phyloP scores from a whole-genome alignment of 2,888 invertebrate species.

The Tenthredo livida region DNA sequence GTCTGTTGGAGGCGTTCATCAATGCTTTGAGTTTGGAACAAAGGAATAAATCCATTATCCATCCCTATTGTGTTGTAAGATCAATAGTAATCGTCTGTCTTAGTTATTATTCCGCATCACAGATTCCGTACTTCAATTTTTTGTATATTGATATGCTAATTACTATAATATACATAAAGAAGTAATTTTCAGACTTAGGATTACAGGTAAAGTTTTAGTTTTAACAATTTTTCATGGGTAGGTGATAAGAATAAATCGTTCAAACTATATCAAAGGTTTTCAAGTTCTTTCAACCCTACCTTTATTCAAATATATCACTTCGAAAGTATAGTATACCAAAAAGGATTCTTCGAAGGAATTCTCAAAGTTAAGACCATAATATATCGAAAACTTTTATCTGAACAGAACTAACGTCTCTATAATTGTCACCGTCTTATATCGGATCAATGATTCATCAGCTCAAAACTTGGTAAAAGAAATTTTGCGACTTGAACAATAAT shows the following conservation, averaged over 20 bases:
- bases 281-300: neutral
- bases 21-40: no score
- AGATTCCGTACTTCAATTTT: neutral
- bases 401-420: no score
- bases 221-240: neutral
- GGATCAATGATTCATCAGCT: no score
- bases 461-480: no score
- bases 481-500: no score
- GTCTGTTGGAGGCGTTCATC: no score
- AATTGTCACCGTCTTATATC: no score
- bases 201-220: neutral
- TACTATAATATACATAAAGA: neutral
- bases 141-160: neutral
- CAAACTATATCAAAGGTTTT: neutral
- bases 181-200: neutral
- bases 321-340: no score
- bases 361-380: no score
- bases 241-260: neutral
- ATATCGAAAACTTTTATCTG: no score
- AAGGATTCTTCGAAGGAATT: no score
- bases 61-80: neutral
- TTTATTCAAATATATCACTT: neutral
- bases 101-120: neutral
- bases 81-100: neutral
- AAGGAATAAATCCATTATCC: neutral